A percentile compares a stretch with the other conserved stretches of the same genome.
phyloP scores from a whole-genome alignment of 2,888 invertebrate species.

The Abscondita cerata region DNA sequence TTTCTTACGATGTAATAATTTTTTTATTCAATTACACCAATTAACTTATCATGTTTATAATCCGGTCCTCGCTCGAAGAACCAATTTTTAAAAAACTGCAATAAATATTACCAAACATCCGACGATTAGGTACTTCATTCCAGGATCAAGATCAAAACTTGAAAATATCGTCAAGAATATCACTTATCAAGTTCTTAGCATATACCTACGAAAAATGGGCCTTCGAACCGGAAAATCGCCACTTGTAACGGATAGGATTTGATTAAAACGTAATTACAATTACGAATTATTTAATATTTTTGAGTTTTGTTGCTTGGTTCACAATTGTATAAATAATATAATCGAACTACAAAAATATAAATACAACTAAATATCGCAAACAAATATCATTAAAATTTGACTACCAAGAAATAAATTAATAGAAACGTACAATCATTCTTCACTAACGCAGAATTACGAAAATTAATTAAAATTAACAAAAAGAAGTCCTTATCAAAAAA shows the following conservation, averaged over 20 bases:
- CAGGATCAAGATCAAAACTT: no score
- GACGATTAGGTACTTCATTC: no score
- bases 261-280: constrained; percentile 3
- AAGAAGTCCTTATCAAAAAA: constrained; percentile 5
- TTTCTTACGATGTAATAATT: no score
- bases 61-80: no score
- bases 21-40: no score
- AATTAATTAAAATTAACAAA: constrained; percentile 27
- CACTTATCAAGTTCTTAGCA: no score
- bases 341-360: constrained; percentile 35
- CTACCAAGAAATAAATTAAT: constrained; percentile 18
- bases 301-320: constrained; percentile 23
- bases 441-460: constrained; percentile 22
- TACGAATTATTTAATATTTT: constrained; percentile 26
- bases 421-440: constrained; percentile 24
- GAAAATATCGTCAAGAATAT: no score
- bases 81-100: no score
- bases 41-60: no score
- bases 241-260: neutral
- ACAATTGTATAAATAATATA: constrained; percentile 30
- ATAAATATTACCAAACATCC: no score
- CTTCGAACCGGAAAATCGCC: no score
- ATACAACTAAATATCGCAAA: constrained; percentile 27
- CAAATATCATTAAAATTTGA: constrained; percentile 21
- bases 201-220: no score